Evolutionary conservation across 2,797 vertebrate genomes (phyloP).

Genomic region (Cossypha heuglini): DNA sequence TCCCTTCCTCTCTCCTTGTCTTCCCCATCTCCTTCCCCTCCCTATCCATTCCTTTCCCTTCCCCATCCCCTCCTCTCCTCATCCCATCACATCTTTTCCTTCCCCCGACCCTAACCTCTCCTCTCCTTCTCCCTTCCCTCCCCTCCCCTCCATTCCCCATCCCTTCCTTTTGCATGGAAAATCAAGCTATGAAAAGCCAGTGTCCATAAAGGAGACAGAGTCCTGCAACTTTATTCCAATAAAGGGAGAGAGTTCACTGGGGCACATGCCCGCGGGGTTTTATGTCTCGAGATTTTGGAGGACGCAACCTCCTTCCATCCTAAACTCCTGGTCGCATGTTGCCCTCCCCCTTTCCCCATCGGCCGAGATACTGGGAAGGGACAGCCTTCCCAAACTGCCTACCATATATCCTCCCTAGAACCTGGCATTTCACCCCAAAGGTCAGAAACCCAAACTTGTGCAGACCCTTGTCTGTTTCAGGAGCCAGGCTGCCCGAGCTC

Average conservation of each 20-base stretch:
- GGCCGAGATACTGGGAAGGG: neutral
- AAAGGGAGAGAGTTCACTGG: no score
- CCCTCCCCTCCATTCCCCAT: neutral
- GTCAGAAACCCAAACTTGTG: neutral
- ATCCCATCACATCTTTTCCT: neutral
- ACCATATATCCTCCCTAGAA: no score
- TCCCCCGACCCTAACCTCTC: no score
- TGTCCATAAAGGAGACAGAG: neutral
- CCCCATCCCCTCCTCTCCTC: neutral
- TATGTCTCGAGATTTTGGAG: neutral
- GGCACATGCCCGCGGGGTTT: accelerated
- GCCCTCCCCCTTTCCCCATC: neutral
- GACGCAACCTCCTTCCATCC: no score
- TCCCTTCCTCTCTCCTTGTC: neutral
- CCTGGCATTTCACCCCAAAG: neutral
- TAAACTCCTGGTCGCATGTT: accelerated
- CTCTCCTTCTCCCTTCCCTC: no score
- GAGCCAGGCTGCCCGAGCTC: no score
- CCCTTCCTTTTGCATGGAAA: neutral
- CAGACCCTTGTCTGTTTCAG: neutral
- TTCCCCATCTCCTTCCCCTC: neutral
- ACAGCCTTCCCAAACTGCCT: neutral
- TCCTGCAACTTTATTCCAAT: neutral
- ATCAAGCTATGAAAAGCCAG: neutral
- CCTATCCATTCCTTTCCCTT: neutral